Evolutionary conservation across 23 tunicate genomes (phyloP), one percentile per base, ranked within the genome.

Genomic region (Halocynthia roretzi): DNA sequence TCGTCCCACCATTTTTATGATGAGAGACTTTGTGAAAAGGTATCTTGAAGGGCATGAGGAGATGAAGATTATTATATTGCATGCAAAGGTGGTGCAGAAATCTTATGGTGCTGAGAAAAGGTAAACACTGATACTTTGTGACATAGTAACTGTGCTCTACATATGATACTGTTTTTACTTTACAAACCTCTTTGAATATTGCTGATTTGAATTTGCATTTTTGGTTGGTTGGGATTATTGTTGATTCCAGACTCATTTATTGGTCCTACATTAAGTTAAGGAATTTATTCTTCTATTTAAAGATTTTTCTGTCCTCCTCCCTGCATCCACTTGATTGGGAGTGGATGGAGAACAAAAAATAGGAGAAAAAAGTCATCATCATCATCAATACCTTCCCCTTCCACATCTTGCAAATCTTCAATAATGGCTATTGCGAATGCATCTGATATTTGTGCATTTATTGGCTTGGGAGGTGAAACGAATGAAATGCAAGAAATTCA

Each of bases 271-370:
- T 48, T n/a, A n/a, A n/a, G n/a, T n/a, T n/a, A 4, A 31, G 44
- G 44, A 31, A 22, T 68, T 68, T 15, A 11, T 20, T 18, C 17
- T 15, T 68, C 2, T 15, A 17, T 60, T n/a, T 54, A 6, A 53
- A 92, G 98, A 67, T 92, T 92, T 73, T 92, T 92, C 48, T 92
- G 98, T 60, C 98, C 98, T 14, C 98, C 98, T 40, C 98, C 98
- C 6, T 92, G 92, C 75, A 85, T 92, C 18, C 85, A 76, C 56
- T 71, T 92, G 8, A 72, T 82, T 51, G 98, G 98, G 55, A 54
- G 65, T 22, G 98, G 98, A 21, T 92, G 98, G 98, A 89, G 84
- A 80, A 84, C 96, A 8, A 89, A 89, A 64, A 84, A 84, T 60
- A 75, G 96, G 11, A 75, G 96, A 44, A 89, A 84, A 75, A 80